These are phyloP conservation scores for Cepaea hortensis DNA, from an alignment of 2,888 invertebrate genomes.

Conservation along the genomic window DNA sequence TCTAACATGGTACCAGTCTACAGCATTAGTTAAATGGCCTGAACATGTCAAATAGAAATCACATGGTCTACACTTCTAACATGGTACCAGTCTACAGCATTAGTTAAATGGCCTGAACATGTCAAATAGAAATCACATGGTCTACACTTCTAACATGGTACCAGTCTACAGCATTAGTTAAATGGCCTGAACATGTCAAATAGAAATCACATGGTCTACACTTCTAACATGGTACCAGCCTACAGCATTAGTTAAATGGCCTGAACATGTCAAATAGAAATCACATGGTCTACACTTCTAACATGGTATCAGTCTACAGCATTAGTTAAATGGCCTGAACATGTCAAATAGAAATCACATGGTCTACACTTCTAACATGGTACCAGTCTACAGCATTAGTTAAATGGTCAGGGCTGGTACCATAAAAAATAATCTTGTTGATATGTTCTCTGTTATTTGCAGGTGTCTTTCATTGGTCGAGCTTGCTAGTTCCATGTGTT, in stretches of 20 bases:
- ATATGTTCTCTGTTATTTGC: no score
- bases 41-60: neutral
- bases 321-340: constrained; percentile 59
- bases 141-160: neutral
- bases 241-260: constrained; percentile 28
- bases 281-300: neutral
- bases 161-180: no score
- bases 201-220: neutral
- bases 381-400: no score
- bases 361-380: neutral
- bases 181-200: constrained; percentile 53
- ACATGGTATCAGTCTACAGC: neutral
- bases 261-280: constrained; percentile 48
- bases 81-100: neutral
- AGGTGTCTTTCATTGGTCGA: no score
- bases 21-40: constrained; percentile 59
- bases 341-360: neutral
- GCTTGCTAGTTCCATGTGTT: no score
- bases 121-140: neutral
- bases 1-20: neutral
- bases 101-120: constrained; percentile 59
- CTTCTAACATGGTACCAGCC: neutral
- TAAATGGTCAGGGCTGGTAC: no score
- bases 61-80: neutral
- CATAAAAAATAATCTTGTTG: no score